Base-by-base conservation (phyloP, 1,140 invertebrate genomes). In the Drosophila seguyi region DNA sequence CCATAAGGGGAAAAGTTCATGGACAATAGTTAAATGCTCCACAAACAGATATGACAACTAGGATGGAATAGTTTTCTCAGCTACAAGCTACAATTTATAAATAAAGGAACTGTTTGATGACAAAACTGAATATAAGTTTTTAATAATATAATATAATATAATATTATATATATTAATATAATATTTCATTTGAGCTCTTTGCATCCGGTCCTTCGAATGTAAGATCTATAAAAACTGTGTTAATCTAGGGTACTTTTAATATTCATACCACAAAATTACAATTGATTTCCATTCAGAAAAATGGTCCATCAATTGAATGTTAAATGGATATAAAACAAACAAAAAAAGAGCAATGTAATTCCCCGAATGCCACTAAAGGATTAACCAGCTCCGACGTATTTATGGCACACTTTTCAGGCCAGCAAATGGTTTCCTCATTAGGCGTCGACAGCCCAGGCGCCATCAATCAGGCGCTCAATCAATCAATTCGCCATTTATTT, bases 401-500 rank as follows among this genome's bases (percentile, higher is more conserved):
- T 48, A 76, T 67, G 20, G 48, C 61, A 31, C 20, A 74, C 69
- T 76, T 76, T 75, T 52, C 55, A 67, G 62, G 13, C 36, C 56
- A 38, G 18, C 22, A 50, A 73, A 62, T 76, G 34, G 29, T 42
- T 50, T 66, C 38, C 75, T 77, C 74, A 81, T 81, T 81, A 72
- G 52, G 36, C 68, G 39, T 36, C 22, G 66, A 69, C 65, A 69
- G 36, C 47, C 8, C 38, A 18, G 16, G 16, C n/a, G 65, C 62
- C 61, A 82, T 82, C 80, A 78, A 82, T 78, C 80, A 82, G 42
- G 75, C n/a, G 57, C 34, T 71, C 75, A 75, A 83, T 83, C 75
- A 79, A 83, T 83, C 80, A 82, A 75, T 68, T 75, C 42, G n/a
- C 42, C 62, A 81, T 62, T 83, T 83, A 82, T 75, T 62, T 81